A percentile compares a stretch with the other conserved stretches of the same genome.
Evolutionary conservation across 1,140 invertebrate species (phyloP).

Genomic region (Pogonomyrmex barbatus): DNA sequence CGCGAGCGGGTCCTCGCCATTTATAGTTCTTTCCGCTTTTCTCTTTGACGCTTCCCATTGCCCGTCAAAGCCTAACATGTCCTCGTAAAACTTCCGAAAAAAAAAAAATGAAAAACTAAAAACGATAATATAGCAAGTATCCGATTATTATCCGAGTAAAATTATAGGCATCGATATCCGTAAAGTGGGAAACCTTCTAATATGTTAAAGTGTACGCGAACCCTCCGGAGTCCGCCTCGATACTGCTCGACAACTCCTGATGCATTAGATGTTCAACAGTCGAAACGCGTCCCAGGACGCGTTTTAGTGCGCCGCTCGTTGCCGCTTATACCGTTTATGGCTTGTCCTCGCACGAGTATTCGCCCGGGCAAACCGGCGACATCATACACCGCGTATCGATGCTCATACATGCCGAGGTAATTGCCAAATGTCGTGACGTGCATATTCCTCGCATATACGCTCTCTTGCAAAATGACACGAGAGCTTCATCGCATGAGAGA

Average conservation of each 20-base stretch:
- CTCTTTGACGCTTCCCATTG: neutral
- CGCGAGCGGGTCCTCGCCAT: slow-evolving; percentile 1
- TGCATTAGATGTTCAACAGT: slow-evolving; percentile 23
- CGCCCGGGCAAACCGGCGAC: slow-evolving; percentile 31
- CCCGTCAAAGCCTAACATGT: neutral
- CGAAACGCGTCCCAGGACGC: slow-evolving; percentile 46
- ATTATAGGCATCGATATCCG: neutral
- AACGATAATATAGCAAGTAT: neutral
- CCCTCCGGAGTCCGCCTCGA: neutral
- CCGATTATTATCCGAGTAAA: slow-evolving; percentile 17
- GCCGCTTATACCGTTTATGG: slow-evolving; percentile 58
- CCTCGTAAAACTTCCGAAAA: neutral
- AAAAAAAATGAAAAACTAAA: neutral
- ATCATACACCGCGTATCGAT: slow-evolving; percentile 53
- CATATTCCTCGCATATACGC: slow-evolving; percentile 25
- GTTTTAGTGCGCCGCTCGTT: slow-evolving; percentile 54
- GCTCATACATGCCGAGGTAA: slow-evolving; percentile 67
- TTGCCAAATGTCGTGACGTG: slow-evolving; percentile 75
- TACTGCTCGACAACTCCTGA: slow-evolving; percentile 15
- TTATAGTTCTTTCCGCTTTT: neutral
- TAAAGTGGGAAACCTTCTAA: neutral
- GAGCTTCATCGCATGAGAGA: neutral
- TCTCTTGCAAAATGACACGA: slow-evolving; percentile 39
- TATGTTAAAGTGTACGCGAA: neutral
- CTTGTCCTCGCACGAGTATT: slow-evolving; percentile 61